Percentiles rank a stretch among this genome's conserved stretches.
Conservation (phyloP, 2,113 vertebrate genomes). For the Macheiramphus alcinus region DNA sequence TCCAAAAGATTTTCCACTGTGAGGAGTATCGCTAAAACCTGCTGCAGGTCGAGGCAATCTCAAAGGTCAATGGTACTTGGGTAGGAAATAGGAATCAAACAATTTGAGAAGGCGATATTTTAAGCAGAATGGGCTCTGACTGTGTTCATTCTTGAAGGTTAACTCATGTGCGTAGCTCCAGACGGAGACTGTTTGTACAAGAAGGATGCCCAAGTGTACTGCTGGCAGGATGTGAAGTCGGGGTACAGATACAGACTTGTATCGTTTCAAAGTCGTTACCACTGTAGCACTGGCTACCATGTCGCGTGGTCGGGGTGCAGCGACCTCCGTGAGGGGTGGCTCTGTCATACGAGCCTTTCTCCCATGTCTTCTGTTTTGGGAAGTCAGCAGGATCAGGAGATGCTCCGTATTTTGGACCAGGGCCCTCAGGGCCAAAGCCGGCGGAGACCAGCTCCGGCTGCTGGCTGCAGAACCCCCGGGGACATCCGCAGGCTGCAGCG, state of each 20-base stretch:
- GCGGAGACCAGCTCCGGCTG: too few species aligned
- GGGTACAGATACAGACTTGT: background rate
- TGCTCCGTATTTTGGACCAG: background rate
- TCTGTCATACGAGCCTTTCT: background rate
- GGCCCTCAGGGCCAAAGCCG: background rate
- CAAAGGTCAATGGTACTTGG: background rate
- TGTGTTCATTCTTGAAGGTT: background rate
- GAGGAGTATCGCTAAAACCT: background rate
- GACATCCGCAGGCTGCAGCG: background rate
- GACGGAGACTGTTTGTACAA: accelerated
- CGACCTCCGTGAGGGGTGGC: background rate
- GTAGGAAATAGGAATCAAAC: background rate
- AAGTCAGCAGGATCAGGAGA: background rate
- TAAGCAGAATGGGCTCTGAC: background rate
- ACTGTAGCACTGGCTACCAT: accelerated
- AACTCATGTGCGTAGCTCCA: accelerated
- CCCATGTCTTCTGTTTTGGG: background rate
- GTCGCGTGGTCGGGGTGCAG: accelerated
- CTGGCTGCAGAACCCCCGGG: background rate
- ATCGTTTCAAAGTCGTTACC: accelerated
- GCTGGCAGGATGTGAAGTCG: background rate
- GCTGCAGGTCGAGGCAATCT: background rate
- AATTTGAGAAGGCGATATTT: background rate
- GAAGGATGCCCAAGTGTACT: accelerated
- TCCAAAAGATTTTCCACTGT: background rate